These are phyloP conservation scores for Melieria picta DNA, from an alignment of 2,888 invertebrate species.

Conservation along the genomic window DNA sequence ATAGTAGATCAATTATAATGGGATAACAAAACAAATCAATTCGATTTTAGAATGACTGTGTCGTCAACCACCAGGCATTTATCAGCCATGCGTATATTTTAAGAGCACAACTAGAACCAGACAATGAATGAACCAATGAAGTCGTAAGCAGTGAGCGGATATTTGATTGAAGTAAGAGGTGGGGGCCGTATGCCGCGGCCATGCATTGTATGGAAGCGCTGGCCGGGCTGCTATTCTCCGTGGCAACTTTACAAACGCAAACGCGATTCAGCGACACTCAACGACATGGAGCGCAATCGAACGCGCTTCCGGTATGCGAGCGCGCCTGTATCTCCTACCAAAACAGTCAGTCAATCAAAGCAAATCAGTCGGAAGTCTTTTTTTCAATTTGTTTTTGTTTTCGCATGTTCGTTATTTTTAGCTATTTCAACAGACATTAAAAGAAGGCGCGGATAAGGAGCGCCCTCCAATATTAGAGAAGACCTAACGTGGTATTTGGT, in stretches of 20 bases:
- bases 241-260: no score
- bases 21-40: not conserved
- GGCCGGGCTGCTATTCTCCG: no score
- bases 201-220: no score
- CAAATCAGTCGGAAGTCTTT: constrained; percentile 58
- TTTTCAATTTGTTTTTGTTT: constrained; percentile 21
- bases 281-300: constrained; percentile 23
- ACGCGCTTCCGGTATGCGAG: constrained; percentile 53
- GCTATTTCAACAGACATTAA: not conserved
- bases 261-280: not conserved
- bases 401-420: not conserved
- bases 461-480: not conserved
- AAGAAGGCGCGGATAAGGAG: constrained; percentile 45
- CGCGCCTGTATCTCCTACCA: constrained; percentile 11
- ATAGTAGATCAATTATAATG: not conserved
- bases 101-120: no score
- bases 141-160: not conserved
- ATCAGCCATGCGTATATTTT: no score
- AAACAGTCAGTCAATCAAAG: constrained; percentile 43
- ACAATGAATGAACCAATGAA: no score
- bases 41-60: not conserved
- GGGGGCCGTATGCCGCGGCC: no score
- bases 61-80: no score
- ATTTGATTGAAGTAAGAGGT: not conserved
- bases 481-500: not conserved